Evolutionary conservation across 2,113 vertebrate genomes (phyloP), one percentile per base, ranked within the genome.

Genomic region (Clarias macrocephalus): DNA sequence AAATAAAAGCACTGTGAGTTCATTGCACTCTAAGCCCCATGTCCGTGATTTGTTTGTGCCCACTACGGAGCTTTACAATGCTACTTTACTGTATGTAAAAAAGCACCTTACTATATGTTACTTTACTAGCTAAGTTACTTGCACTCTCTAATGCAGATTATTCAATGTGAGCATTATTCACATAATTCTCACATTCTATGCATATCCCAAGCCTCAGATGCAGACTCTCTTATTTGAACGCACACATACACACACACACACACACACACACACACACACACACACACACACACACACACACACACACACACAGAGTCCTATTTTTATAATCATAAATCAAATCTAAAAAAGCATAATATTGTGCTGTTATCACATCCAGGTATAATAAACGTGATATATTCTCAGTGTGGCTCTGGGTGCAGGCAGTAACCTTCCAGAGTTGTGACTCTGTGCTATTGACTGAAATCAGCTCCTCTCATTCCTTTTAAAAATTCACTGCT

Each of bases 171-270:
- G 19, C n/a, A 28, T 28, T 65, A 65, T n/a, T 25, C 33, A 63
- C 56, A 80, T 21, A n/a, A 54, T 79, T 79, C 48, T n/a, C 54
- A 80, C 54, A 30, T 59, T 80, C 18, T 80, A 57, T 33, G 63
- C 63, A 79, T 56, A 15, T 56, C 25, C 13, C 25, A n/a, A 59
- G 15, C 16, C 77, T 33, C 16, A 33, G 2, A 30, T 80, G 21
- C 16, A 57, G 52, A 33, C 28, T 33, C 28, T 33, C 1, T 16
- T 70, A 70, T 70, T 33, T 70, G 28, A 30, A 70, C 21, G 13
- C 13, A 19, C 42, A 42, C 42, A 42, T 5, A 42, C 42, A 42
- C 42, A 42, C 42, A 42, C 42, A 42, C 42, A 42, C 42, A 42
- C 37, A 42, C 37, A 42, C 37, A 42, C 37, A 42, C 21, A 28